Conservation (phyloP, 2,113 vertebrate genomes). For the Sisor rabdophorus region DNA sequence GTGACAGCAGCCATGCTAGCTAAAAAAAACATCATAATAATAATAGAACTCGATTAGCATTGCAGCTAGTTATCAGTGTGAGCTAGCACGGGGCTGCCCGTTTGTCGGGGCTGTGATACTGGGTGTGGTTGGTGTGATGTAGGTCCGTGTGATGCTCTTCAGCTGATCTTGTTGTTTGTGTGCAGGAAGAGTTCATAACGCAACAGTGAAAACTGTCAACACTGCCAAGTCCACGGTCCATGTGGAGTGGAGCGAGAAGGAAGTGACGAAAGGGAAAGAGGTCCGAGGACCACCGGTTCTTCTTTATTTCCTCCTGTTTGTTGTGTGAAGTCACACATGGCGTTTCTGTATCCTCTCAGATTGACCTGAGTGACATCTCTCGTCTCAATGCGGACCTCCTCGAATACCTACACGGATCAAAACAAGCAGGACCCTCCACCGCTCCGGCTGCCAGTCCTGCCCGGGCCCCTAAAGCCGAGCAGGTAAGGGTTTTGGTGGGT, state of each 20-base stretch:
- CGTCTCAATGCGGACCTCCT: slow-evolving; percentile 48
- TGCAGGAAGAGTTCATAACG: slow-evolving; percentile 66
- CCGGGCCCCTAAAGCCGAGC: background rate
- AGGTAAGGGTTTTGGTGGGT: slow-evolving; percentile 1
- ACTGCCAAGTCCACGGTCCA: slow-evolving; percentile 47
- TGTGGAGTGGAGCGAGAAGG: slow-evolving; percentile 67
- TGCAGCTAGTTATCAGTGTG: no score
- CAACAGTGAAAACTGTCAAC: slow-evolving; percentile 59
- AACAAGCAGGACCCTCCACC: background rate
- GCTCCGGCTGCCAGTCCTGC: background rate
- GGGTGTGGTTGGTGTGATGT: no score
- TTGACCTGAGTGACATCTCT: slow-evolving; percentile 42
- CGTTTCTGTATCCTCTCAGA: slow-evolving; percentile 16
- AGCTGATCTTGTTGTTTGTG: background rate
- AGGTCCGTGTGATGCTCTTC: background rate
- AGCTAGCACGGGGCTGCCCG: no score
- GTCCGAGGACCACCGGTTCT: no score
- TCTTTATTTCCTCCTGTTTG: background rate
- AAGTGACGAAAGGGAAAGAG: slow-evolving; percentile 61
- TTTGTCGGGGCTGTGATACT: no score
- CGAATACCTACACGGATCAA: slow-evolving; percentile 40
- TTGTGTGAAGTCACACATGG: background rate
- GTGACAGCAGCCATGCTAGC: background rate
- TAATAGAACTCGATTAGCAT: background rate
- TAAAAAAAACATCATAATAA: no score